Percentiles rank a stretch among this genome's conserved stretches.
phyloP scores from a whole-genome alignment of 2,888 invertebrate species.

The Volucella zonaria region DNA sequence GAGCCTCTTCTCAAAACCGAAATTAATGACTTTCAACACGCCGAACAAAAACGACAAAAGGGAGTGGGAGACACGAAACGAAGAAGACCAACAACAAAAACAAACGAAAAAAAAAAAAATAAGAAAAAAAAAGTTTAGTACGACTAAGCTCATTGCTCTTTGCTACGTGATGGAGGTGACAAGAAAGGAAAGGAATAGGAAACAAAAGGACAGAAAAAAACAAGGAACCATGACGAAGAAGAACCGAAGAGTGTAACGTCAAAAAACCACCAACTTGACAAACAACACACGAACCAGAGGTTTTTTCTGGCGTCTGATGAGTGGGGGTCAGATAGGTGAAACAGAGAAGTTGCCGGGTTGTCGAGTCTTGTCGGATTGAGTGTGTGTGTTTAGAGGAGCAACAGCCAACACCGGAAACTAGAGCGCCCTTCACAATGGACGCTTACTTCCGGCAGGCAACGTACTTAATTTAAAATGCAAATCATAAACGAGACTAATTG shows the following conservation, averaged over 20 bases:
- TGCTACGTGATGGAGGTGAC: slow-evolving; percentile 71
- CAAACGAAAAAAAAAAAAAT: neutral
- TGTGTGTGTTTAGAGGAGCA: slow-evolving; percentile 39
- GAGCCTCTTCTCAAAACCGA: slow-evolving; percentile 74
- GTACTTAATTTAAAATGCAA: slow-evolving; percentile 73
- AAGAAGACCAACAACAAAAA: slow-evolving; percentile 1
- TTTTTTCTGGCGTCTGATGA: slow-evolving; percentile 11
- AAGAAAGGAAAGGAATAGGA: slow-evolving; percentile 44
- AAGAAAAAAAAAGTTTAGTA: slow-evolving; percentile 21
- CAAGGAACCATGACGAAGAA: slow-evolving; percentile 4
- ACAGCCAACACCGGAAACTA: slow-evolving; percentile 62
- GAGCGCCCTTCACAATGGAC: slow-evolving; percentile 72
- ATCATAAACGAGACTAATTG: slow-evolving; percentile 73
- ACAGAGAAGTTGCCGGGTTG: slow-evolving; percentile 1
- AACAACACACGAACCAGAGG: slow-evolving; percentile 69
- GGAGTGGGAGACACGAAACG: neutral
- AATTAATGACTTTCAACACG: slow-evolving; percentile 74
- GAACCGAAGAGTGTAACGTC: slow-evolving; percentile 23
- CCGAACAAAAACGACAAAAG: slow-evolving; percentile 7
- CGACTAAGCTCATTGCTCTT: slow-evolving; percentile 67
- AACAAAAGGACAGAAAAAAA: slow-evolving; percentile 34
- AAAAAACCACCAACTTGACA: slow-evolving; percentile 67
- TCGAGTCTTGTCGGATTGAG: neutral
- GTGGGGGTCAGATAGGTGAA: slow-evolving; percentile 19
- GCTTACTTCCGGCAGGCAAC: slow-evolving; percentile 71